Base-by-base conservation (phyloP, 2,888 invertebrate species). In the Rhagonycha lutea region DNA sequence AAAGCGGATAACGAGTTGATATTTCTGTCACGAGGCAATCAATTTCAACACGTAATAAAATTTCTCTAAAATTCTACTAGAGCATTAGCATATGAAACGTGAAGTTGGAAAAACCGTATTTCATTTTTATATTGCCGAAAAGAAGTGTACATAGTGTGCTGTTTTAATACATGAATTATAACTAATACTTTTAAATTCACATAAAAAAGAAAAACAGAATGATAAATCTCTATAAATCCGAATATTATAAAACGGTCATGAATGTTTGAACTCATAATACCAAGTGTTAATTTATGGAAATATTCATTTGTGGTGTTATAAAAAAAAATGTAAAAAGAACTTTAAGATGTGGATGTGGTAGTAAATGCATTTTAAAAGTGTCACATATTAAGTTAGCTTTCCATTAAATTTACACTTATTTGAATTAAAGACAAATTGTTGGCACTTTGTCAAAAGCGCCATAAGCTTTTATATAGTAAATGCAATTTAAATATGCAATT, bases 1-100 rank as follows among this genome's bases (percentile, higher is more conserved):
- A 76, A 76, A 72, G 72, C 47, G 72, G 29, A 69, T 75, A 75
- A 76, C 72, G 75, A 76, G 72, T 76, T 76, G 75, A 73, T 73
- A 76, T 76, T 76, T 76, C 69, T 72, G 75, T 76, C 75, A 76
- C 75, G 72, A 76, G 65, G 75, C 75, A 76, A 76, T 76, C 75
- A 76, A 76, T 76, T 76, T 76, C 75, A 76, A 73, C 75, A 76
- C 75, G 67, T 76, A 76, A 76, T 76, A 76, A 76, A 76, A 76
- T 76, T 75, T 76, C 75, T 72, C 60, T 76, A 76, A 76, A 76
- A 76, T 72, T 76, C 72, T 61, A 72, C 75, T 69, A 60, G 69
- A 72, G 72, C 75, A 76, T 76, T 76, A 76, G 72, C 75, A 76
- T 76, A 76, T 76, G 75, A 76, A 76, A 76, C 75, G 75, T 72